These are phyloP conservation scores for Saguinus imperator DNA, from an alignment of 2,113 vertebrate genomes.

Conservation along the genomic window DNA sequence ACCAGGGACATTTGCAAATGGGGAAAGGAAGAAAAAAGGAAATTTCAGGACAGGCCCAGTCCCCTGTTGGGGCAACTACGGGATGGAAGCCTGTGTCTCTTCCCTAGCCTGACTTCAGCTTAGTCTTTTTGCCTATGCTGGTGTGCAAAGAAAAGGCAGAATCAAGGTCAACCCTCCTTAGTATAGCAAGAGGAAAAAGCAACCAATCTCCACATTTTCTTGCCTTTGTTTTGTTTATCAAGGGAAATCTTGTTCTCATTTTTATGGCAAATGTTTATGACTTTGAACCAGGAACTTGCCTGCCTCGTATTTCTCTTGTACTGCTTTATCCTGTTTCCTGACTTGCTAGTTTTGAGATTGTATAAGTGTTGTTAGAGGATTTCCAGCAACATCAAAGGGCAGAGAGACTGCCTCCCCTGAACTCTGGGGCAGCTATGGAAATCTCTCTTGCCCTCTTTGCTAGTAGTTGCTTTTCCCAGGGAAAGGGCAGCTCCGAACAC, in stretches of 20 bases:
- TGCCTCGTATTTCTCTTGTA: not conserved
- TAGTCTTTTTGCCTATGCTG: not conserved
- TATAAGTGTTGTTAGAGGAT: not conserved
- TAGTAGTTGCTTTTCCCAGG: not conserved
- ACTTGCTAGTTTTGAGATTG: not conserved
- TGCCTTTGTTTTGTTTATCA: slow-evolving; percentile 68
- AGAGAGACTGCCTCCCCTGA: too few relatives aligned
- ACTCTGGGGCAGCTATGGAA: not conserved
- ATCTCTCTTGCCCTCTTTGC: not conserved
- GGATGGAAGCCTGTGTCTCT: not conserved
- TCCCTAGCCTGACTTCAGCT: not conserved
- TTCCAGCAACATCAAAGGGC: slow-evolving; percentile 13
- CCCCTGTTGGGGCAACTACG: not conserved
- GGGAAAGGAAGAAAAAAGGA: not conserved
- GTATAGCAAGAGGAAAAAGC: slow-evolving; percentile 54
- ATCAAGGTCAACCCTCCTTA: not conserved
- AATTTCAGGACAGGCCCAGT: not conserved
- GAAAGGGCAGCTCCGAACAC: not conserved
- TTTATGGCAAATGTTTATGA: slow-evolving; percentile 32
- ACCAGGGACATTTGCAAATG: not conserved
- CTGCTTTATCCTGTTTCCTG: slow-evolving; percentile 59
- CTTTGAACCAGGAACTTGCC: slow-evolving; percentile 58
- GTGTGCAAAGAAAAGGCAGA: not conserved
- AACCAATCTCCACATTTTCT: not conserved
- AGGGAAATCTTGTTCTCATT: slow-evolving; percentile 67